These are phyloP conservation scores for Acropternis orthonyx DNA, from an alignment of 2,797 vertebrate species.

Conservation along the genomic window DNA sequence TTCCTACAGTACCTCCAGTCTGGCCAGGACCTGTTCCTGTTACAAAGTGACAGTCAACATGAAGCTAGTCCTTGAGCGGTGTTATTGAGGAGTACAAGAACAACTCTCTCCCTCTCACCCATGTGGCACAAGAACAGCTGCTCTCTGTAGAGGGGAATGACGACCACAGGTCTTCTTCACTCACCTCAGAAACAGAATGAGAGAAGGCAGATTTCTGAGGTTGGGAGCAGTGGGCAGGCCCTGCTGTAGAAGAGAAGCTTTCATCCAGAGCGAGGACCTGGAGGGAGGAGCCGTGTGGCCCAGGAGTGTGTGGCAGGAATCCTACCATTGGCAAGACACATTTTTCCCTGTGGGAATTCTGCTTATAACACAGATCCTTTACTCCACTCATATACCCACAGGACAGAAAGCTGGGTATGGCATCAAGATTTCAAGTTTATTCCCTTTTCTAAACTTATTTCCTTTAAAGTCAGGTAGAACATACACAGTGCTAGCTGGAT, in stretches of 20 bases:
- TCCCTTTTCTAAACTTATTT: background rate
- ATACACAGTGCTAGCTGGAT: background rate
- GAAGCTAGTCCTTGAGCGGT: background rate
- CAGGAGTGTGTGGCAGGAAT: background rate
- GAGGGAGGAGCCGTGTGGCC: background rate
- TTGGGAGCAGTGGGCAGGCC: background rate
- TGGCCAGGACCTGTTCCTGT: background rate
- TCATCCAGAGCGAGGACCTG: accelerated
- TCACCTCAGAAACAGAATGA: background rate
- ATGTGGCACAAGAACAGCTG: background rate
- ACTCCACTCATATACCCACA: background rate
- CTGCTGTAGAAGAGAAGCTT: background rate
- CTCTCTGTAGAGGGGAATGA: background rate
- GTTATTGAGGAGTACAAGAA: background rate
- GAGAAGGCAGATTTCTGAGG: background rate
- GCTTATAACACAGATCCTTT: background rate
- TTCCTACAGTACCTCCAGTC: background rate
- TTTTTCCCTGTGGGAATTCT: background rate
- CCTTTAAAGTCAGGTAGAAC: background rate
- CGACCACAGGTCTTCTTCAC: background rate
- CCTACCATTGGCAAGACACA: background rate
- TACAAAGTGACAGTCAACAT: accelerated
- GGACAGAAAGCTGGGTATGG: background rate
- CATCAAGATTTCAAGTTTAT: background rate
- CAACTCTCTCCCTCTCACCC: background rate